A percentile compares a stretch with the other conserved stretches of the same genome.
phyloP scores from a whole-genome alignment of 2,888 invertebrate species.

The Amphimallon solstitiale region DNA sequence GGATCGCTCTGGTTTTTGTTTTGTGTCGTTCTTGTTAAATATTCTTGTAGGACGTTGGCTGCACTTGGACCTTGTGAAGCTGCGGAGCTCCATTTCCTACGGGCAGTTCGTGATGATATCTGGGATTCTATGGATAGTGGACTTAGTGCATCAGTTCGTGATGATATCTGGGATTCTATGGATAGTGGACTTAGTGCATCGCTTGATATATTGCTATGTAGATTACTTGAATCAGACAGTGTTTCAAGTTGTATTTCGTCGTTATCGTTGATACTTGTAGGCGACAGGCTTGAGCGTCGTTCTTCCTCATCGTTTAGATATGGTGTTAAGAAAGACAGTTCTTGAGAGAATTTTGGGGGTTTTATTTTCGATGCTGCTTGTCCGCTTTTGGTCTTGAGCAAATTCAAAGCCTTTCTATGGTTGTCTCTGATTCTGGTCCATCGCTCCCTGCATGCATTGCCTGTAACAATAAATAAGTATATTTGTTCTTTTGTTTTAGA shows the following conservation, averaged over 20 bases:
- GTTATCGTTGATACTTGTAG: slow-evolving; percentile 14
- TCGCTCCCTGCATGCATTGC: slow-evolving; percentile 22
- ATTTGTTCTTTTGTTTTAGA: slow-evolving; percentile 42
- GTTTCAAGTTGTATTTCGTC: slow-evolving; percentile 12
- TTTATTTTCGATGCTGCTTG: slow-evolving; percentile 28
- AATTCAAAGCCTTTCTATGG: slow-evolving; percentile 27
- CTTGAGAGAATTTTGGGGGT: slow-evolving; percentile 6
- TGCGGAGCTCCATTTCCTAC: slow-evolving; percentile 5
- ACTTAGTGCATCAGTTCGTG: slow-evolving; percentile 14
- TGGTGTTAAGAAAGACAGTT: slow-evolving; percentile 16
- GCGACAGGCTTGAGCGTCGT: slow-evolving; percentile 6
- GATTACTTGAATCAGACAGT: no score
- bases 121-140: not conserved
- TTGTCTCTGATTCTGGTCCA: slow-evolving; percentile 21
- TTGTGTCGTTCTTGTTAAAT: slow-evolving; percentile 22
- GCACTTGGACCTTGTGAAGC: slow-evolving; percentile 26
- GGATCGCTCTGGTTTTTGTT: slow-evolving; percentile 19
- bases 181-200: not conserved
- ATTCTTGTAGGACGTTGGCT: slow-evolving; percentile 28
- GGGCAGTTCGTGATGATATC: slow-evolving; percentile 5
- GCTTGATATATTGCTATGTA: slow-evolving; percentile 8
- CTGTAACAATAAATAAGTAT: slow-evolving; percentile 13
- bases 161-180: slow-evolving; percentile 2
- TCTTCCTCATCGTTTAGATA: slow-evolving; percentile 19
- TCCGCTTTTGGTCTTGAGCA: slow-evolving; percentile 19